A percentile compares a stretch with the other conserved stretches of the same genome.
phyloP scores from a whole-genome alignment of 2,797 vertebrate species.

The Rhincodon typus region DNA sequence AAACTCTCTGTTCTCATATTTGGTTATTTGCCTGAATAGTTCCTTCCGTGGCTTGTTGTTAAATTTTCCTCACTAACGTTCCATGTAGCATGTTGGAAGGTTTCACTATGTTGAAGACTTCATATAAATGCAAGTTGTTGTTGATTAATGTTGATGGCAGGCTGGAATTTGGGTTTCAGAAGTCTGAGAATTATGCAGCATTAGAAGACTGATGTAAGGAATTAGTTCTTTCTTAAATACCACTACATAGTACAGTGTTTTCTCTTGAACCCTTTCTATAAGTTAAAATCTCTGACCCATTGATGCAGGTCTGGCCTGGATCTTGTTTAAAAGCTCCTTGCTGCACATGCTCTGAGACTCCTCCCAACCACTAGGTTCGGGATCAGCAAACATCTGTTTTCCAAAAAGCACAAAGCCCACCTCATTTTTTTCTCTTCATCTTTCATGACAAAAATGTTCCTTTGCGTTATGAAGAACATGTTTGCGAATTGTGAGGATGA shows the following conservation, averaged over 20 bases:
- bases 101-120: background rate
- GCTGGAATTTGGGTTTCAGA: background rate
- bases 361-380: no score
- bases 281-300: background rate
- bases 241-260: background rate
- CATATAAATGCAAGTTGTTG: background rate
- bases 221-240: background rate
- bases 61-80: background rate
- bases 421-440: background rate
- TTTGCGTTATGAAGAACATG: background rate
- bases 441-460: background rate
- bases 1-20: no score
- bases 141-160: background rate
- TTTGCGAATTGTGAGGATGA: background rate
- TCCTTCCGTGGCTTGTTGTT: background rate
- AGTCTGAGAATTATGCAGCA: background rate
- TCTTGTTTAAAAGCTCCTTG: background rate
- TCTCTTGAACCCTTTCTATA: background rate
- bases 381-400: constrained; percentile 9
- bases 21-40: background rate
- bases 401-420: background rate
- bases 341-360: background rate
- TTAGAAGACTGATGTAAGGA: background rate
- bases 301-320: background rate
- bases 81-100: background rate